phyloP scores from a whole-genome alignment of 2,113 vertebrate genomes.

The Plectropomus leopardus region DNA sequence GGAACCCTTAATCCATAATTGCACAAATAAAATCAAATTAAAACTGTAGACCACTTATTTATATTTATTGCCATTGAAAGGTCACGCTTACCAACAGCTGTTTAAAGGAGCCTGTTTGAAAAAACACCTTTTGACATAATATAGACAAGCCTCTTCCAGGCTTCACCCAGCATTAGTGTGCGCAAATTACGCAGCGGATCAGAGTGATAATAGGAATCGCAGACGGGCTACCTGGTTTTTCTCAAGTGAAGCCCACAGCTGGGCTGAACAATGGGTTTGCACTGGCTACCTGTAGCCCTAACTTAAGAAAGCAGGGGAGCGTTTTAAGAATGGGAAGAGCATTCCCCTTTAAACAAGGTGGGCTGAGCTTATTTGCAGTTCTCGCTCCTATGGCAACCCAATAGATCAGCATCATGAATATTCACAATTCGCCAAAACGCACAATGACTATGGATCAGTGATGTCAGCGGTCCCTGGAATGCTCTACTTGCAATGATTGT shows the following conservation, averaged over 20 bases:
- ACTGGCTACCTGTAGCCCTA: conserved; percentile 72
- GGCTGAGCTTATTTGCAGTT: conserved; percentile 90
- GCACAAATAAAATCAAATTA: not conserved
- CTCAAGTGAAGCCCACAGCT: conserved; percentile 4
- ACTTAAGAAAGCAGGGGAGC: conserved; percentile 47
- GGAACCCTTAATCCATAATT: not conserved
- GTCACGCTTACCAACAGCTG: too few species aligned
- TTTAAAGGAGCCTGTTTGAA: not conserved
- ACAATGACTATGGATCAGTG: conserved; percentile 88
- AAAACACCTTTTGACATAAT: not conserved
- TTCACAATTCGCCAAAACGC: conserved; percentile 89
- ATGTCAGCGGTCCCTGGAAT: conserved; percentile 87
- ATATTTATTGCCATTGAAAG: not conserved
- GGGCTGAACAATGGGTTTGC: conserved; percentile 36
- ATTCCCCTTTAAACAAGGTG: conserved; percentile 91
- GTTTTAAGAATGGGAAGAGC: conserved; percentile 82
- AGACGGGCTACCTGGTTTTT: not conserved
- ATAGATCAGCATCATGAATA: conserved; percentile 94
- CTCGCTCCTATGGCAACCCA: conserved; percentile 97
- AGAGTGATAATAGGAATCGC: not conserved
- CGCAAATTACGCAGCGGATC: conserved; percentile 68
- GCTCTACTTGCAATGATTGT: conserved; percentile 67
- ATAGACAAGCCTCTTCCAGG: not conserved
- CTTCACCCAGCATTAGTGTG: conserved; percentile 19
- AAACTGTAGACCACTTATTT: not conserved